Base-by-base conservation (phyloP, 2,797 vertebrate genomes). In the Emys orbicularis region DNA sequence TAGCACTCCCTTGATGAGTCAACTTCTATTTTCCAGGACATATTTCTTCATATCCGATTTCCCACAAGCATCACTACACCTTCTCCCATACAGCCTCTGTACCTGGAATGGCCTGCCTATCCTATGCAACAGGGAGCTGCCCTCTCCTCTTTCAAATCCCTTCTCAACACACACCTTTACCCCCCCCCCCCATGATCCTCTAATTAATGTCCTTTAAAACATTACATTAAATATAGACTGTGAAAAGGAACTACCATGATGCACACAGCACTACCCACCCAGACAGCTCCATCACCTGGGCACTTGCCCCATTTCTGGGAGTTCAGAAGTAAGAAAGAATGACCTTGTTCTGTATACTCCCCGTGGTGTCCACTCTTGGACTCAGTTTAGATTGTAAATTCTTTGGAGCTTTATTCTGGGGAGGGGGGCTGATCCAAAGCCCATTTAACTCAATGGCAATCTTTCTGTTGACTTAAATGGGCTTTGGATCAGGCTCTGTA, bases 131-230 rank as follows among this genome's bases (percentile, higher is more conserved):
- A 0, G 1, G 4, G 19, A 84, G 79, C 31, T 83, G 31, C 19
- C 44, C 13, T 21, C 15, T 31, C 7, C 23, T 44, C 49, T 8
- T 25, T 54, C 25, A 77, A 1, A 8, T 1, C 3, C 0, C 7
- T 3, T 57, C 21, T 84, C 72, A 13, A 18, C 37, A 5, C 31
- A 27, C 41, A 85, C 47, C 82, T 88, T 31, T 81, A 47, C 61
- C 89, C 79, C 5, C 0, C 21, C 31, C 25, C 15, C 56, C 16
- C 25, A 8, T 0, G 0, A 90, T 25, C 13, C 27, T 74, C 16
- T 61, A 47, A 9, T 65, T 74, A 31, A 79, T 88, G 92, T 53
- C 82, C 84, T 90, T 80, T 79, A 52, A 54, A 90, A n/a, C n/a
- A 5, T 72, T 41, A 41, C 10, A 12, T 72, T 72, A 23, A 72